phyloP scores from a whole-genome alignment of 1,140 invertebrate genomes.

The Zaprionus africanus region DNA sequence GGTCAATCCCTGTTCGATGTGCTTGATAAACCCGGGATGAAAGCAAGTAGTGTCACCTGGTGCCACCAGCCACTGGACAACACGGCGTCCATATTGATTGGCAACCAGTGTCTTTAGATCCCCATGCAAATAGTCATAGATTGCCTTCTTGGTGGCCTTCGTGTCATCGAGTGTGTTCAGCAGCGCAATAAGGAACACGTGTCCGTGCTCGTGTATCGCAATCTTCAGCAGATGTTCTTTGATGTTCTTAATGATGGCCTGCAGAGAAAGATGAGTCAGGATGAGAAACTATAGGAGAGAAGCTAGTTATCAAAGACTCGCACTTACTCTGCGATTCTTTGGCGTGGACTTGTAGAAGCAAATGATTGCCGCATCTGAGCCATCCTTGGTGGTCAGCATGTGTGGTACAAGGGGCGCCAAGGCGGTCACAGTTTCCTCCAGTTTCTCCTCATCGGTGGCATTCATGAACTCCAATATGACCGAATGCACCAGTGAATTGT shows the following conservation, averaged over 20 bases:
- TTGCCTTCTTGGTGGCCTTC: constrained; percentile 93
- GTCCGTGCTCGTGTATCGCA: constrained; percentile 93
- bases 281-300: not conserved
- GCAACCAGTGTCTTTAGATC: constrained; percentile 89
- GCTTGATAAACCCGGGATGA: constrained; percentile 89
- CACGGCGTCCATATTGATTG: constrained; percentile 90
- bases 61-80: constrained; percentile 92
- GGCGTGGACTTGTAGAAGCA: constrained; percentile 90
- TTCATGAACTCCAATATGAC: constrained; percentile 92
- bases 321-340: constrained; percentile 79
- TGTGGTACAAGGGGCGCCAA: constrained; percentile 89
- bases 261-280: constrained; percentile 19
- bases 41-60: constrained; percentile 91
- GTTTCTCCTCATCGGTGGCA: constrained; percentile 86
- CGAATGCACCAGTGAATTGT: constrained; percentile 89
- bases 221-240: constrained; percentile 93
- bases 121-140: constrained; percentile 90
- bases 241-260: constrained; percentile 91
- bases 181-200: constrained; percentile 92
- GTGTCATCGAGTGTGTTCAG: constrained; percentile 98
- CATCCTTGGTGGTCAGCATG: constrained; percentile 93
- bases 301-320: not conserved
- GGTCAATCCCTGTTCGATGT: constrained; percentile 89
- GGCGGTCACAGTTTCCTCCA: constrained; percentile 89
- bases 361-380: constrained; percentile 90